phyloP scores from a whole-genome alignment of 2,797 vertebrate species.

The Pristis pectinata region DNA sequence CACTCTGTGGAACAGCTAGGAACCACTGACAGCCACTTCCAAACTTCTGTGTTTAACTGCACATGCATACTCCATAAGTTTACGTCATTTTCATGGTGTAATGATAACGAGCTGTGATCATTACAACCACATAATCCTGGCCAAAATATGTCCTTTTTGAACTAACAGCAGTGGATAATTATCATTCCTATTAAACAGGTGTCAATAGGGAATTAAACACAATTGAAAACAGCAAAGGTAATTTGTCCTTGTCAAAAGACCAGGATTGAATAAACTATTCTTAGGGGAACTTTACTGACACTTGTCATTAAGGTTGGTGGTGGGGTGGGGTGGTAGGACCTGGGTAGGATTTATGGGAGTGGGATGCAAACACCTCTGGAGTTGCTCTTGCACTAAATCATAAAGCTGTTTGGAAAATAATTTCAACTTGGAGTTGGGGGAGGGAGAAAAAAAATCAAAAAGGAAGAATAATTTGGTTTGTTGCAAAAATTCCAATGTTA shows the following conservation, averaged over 20 bases:
- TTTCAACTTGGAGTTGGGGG: background rate
- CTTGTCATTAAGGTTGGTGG: background rate
- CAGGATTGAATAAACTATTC: background rate
- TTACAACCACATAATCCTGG: no score
- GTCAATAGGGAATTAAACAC: background rate
- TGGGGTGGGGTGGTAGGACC: no score
- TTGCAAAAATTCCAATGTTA: slow-evolving; percentile 28
- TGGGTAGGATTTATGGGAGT: no score
- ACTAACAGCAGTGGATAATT: background rate
- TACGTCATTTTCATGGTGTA: no score
- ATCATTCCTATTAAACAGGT: background rate
- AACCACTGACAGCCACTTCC: no score
- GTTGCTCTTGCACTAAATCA: background rate
- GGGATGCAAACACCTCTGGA: background rate
- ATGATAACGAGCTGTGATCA: no score
- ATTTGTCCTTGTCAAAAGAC: background rate
- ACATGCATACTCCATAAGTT: no score
- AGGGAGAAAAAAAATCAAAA: background rate
- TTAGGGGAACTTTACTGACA: background rate
- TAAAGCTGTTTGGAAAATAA: background rate
- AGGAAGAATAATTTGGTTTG: background rate
- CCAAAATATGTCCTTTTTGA: background rate
- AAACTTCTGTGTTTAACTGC: no score
- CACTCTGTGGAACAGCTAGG: no score
- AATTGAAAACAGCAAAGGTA: background rate